Evolutionary conservation across 2,113 vertebrate genomes (phyloP).

Genomic region (Platysteira castanea): DNA sequence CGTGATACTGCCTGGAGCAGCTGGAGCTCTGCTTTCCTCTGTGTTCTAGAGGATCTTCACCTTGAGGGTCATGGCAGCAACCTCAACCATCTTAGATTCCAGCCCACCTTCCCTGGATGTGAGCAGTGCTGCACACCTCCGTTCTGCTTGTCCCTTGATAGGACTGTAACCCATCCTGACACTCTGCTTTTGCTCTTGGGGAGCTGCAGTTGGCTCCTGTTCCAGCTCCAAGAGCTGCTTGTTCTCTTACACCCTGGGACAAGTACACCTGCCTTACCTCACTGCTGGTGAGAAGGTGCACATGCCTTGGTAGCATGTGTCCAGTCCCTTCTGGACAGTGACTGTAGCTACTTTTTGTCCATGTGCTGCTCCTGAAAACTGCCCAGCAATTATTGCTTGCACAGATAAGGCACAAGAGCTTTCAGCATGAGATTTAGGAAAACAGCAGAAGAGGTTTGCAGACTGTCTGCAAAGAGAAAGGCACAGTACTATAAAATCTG

Average conservation of each 20-base stretch:
- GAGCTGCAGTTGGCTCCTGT: neutral
- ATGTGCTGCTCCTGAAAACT: neutral
- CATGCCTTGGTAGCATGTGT: neutral
- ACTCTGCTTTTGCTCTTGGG: neutral
- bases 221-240: neutral
- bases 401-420: neutral
- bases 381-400: neutral
- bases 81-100: neutral
- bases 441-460: neutral
- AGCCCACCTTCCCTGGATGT: neutral
- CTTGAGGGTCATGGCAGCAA: neutral
- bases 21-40: neutral
- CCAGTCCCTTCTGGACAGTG: neutral
- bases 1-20: neutral
- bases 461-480: neutral
- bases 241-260: neutral
- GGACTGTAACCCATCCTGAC: neutral
- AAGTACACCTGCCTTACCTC: neutral
- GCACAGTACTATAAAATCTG: neutral
- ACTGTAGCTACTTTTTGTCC: neutral
- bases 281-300: neutral
- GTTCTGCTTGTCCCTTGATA: neutral
- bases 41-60: neutral
- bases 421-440: neutral
- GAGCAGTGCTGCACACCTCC: neutral